These are phyloP conservation scores for Pachydiplax longipennis DNA, from an alignment of 2,888 invertebrate genomes.

Conservation along the genomic window DNA sequence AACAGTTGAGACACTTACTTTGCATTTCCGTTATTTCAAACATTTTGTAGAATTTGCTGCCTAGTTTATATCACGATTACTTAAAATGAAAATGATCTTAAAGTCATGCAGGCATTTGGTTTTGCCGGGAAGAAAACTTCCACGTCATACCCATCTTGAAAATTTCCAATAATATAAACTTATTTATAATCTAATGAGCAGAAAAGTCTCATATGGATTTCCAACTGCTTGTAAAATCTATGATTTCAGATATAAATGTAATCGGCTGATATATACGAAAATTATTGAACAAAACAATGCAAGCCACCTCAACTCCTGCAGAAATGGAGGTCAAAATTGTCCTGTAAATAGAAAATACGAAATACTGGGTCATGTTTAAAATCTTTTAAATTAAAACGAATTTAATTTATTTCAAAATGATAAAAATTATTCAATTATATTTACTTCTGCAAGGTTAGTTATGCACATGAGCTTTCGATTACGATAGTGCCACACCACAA, in stretches of 20 bases:
- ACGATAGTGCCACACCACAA: not conserved
- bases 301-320: not conserved
- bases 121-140: constrained; percentile 38
- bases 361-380: not conserved
- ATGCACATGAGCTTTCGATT: not conserved
- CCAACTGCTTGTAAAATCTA: not conserved
- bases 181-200: not conserved
- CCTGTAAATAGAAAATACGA: not conserved
- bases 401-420: not conserved
- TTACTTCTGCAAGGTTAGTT: not conserved
- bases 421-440: not conserved
- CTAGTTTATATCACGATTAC: not conserved
- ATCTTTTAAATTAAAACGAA: not conserved
- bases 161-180: not conserved
- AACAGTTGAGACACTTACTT: constrained; percentile 55
- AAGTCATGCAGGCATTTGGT: constrained; percentile 22
- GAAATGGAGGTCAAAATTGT: not conserved
- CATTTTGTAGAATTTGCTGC: constrained; percentile 53
- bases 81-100: not conserved
- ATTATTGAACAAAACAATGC: not conserved
- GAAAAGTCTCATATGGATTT: not conserved
- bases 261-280: not conserved
- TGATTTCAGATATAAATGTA: no score
- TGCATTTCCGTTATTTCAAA: constrained; percentile 60
- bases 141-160: constrained; percentile 35